Evolutionary conservation across 2,113 vertebrate species (phyloP), one percentile per base, ranked within the genome.

Genomic region (Henicopernis longicauda): DNA sequence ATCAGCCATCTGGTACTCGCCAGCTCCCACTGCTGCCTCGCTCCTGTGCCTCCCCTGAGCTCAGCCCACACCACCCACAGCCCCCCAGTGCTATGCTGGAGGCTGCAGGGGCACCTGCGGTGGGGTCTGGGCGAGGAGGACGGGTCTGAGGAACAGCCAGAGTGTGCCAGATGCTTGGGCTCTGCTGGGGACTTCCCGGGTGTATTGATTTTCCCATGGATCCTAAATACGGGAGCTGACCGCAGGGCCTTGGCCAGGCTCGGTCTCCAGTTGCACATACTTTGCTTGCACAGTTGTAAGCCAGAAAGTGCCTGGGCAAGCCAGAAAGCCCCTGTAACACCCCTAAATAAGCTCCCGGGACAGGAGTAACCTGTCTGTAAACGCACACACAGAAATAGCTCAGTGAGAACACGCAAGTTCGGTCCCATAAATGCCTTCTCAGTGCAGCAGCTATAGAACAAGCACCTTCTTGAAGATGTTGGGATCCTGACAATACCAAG

Each of bases 21-120:
- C 47, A 85, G 54, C 40, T 83, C 34, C 36, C 40, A 20, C 27
- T 11, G 6, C 9, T 67, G 62, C 14, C 3, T 59, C 0, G 0
- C 36, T 89, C 49, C 34, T 80, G 21, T 25, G 32, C 21, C 57
- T 87, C 78, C 29, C 47, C 34, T 50, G 62, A 86, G 76, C 31
- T 36, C 67, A 62, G 74, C 34, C 57, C 6, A 12, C 18, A 54
- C 8, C 49, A 65, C 16, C 44, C 40, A 19, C 8, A 62, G 50
- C 9, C 19, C 34, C 34, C 10, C 4, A 1, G 6, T 40, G 54
- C 36, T 54, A 40, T 40, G 5, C 0, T 57, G 69, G 36, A 66
- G 40, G 45, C 14, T 42, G 38, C 6, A 45, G 27, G 25, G 25
- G 19, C 3, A 49, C 20, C 10, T 7, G 3, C 0, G 1, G 47